Conservation (phyloP, 2,888 invertebrate species). For the Ligdia adustata region DNA sequence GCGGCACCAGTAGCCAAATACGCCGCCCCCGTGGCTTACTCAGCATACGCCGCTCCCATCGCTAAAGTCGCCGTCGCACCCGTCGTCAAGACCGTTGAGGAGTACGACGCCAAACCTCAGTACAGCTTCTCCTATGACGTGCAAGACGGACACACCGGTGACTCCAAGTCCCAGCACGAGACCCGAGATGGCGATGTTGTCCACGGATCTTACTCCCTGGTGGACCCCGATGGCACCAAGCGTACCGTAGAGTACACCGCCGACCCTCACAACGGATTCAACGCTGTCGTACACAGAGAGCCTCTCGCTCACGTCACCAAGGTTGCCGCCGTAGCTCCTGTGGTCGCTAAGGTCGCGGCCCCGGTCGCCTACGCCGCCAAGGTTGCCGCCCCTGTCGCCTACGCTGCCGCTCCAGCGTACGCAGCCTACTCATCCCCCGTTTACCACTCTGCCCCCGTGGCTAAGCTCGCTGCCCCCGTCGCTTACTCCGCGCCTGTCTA, state of each 20-base stretch:
- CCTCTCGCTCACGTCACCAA: constrained; percentile 57
- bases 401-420: constrained; percentile 22
- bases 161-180: constrained; percentile 76
- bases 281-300: constrained; percentile 77
- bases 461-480: constrained; percentile 47
- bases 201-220: constrained; percentile 76
- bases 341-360: constrained; percentile 47
- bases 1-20: constrained; percentile 45
- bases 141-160: constrained; percentile 76
- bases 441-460: constrained; percentile 47
- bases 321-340: constrained; percentile 38
- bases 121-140: constrained; percentile 77
- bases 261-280: constrained; percentile 77
- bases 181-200: constrained; percentile 78
- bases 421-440: constrained; percentile 41
- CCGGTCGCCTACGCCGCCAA: constrained; percentile 43
- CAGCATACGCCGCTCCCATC: constrained; percentile 52
- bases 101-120: constrained; percentile 56
- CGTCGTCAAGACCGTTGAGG: constrained; percentile 49
- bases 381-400: constrained; percentile 39
- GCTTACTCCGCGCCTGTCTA: constrained; percentile 42
- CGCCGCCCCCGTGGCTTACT: constrained; percentile 42
- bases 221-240: constrained; percentile 76
- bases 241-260: constrained; percentile 81
- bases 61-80: constrained; percentile 46